phyloP scores from a whole-genome alignment of 1,140 invertebrate species.

The Heliconius hermathena region DNA sequence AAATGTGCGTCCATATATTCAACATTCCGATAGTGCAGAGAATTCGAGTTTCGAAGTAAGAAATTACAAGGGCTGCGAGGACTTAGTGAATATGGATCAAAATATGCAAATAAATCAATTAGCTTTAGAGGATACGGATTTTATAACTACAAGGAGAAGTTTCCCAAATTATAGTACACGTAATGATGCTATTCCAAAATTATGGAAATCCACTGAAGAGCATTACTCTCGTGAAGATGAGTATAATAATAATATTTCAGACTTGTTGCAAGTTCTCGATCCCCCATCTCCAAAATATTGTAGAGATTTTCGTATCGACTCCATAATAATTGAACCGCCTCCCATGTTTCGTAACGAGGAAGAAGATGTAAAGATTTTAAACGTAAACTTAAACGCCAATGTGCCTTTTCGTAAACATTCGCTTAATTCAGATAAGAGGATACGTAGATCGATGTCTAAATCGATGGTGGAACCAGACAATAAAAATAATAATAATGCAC shows the following conservation, averaged over 20 bases:
- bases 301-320: slow-evolving; percentile 51
- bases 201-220: slow-evolving; percentile 75
- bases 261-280: slow-evolving; percentile 66
- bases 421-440: slow-evolving; percentile 77
- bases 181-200: slow-evolving; percentile 58
- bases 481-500: slow-evolving; percentile 54
- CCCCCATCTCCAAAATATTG: slow-evolving; percentile 68
- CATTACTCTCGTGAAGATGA: slow-evolving; percentile 53
- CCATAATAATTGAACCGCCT: slow-evolving; percentile 81
- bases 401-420: slow-evolving; percentile 78
- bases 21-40: slow-evolving; percentile 83
- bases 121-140: slow-evolving; percentile 61
- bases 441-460: slow-evolving; percentile 71
- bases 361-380: slow-evolving; percentile 72
- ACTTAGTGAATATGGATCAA: slow-evolving; percentile 84
- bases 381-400: slow-evolving; percentile 69
- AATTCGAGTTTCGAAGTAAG: slow-evolving; percentile 83
- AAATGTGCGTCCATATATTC: slow-evolving; percentile 49
- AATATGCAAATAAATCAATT: slow-evolving; percentile 76
- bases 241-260: slow-evolving; percentile 47
- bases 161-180: slow-evolving; percentile 64
- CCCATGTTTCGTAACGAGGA: slow-evolving; percentile 81
- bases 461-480: slow-evolving; percentile 73
- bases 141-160: slow-evolving; percentile 67
- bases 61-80: slow-evolving; percentile 84